Percentiles rank a stretch among this genome's conserved stretches.
phyloP scores from a whole-genome alignment of 2,797 vertebrate genomes.

The Etheostoma nigrum region DNA sequence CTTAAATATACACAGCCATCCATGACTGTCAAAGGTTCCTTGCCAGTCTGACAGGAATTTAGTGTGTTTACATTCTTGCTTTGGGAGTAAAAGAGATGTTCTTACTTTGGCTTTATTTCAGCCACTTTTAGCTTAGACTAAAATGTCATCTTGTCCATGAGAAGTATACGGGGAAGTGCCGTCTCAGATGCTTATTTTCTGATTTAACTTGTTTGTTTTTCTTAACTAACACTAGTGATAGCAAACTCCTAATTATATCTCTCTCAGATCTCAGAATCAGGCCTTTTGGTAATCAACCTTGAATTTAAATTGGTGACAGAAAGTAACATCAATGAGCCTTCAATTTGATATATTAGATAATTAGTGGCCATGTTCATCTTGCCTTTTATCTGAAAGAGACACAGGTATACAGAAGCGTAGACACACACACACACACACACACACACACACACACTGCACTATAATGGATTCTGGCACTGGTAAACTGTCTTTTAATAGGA shows the following conservation, averaged over 20 bases:
- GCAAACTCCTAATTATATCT: not conserved
- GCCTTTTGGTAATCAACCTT: not conserved
- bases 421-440: not conserved
- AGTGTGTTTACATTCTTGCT: conserved; percentile 88
- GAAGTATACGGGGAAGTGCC: conserved; percentile 42
- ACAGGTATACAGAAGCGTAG: not conserved
- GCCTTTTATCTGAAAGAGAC: conserved; percentile 16
- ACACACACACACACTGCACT: not conserved
- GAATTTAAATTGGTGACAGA: not conserved
- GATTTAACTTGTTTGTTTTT: conserved; percentile 7
- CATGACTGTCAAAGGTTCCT: conserved; percentile 78
- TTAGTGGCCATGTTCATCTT: conserved; percentile 18
- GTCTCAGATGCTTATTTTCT: conserved; percentile 34
- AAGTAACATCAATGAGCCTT: not conserved
- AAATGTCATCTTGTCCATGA: conserved; percentile 75
- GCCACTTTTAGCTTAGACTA: conserved; percentile 57
- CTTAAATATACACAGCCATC: conserved; percentile 77
- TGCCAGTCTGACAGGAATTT: conserved; percentile 82
- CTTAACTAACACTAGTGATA: not conserved
- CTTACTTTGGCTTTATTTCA: conserved; percentile 77
- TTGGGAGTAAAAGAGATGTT: conserved; percentile 81
- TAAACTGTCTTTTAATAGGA: conserved; percentile 71
- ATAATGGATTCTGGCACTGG: conserved; percentile 58
- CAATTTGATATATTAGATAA: conserved; percentile 6
- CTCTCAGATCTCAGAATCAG: not conserved